Evolutionary conservation across 37 sponge, comb jelly and placozoan species (phyloP).

Genomic region (Spongia lamella): DNA sequence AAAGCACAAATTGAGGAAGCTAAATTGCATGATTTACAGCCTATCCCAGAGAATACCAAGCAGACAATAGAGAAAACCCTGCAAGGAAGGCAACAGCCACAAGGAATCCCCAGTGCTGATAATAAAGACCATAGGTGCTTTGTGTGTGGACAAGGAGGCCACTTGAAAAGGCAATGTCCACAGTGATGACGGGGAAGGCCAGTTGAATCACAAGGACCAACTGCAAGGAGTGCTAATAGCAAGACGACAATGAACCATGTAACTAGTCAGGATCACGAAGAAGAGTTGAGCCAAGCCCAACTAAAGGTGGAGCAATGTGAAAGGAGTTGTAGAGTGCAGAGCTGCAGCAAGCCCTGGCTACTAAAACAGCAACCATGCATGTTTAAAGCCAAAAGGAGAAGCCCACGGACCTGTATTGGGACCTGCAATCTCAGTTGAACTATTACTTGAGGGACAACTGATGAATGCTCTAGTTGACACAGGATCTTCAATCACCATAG

Average conservation of each 20-base stretch:
- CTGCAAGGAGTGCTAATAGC: not conserved
- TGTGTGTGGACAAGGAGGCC: too few relatives aligned
- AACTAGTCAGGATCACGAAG: too few relatives aligned
- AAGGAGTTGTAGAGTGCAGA: slow-evolving; percentile 3
- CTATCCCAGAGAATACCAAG: too few relatives aligned
- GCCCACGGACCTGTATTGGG: not conserved
- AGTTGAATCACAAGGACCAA: too few relatives aligned
- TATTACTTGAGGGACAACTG: slow-evolving; percentile 31
- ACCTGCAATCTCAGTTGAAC: slow-evolving; percentile 10
- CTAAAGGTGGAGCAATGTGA: not conserved
- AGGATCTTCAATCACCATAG: slow-evolving; percentile 51
- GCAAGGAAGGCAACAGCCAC: too few relatives aligned
- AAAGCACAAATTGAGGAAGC: slow-evolving; percentile 53
- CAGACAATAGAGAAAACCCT: too few relatives aligned
- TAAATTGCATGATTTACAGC: slow-evolving; percentile 11
- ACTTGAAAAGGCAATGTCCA: too few relatives aligned
- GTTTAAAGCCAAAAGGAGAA: not conserved
- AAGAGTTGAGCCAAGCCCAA: not conserved
- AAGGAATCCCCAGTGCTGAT: too few relatives aligned
- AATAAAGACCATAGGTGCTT: too few relatives aligned
- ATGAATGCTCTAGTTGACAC: slow-evolving; percentile 49
- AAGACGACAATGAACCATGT: slow-evolving; percentile 24
- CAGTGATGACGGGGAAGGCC: too few relatives aligned
- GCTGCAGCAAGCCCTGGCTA: not conserved
- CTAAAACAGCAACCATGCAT: not conserved